Evolutionary conservation across 2,113 vertebrate genomes (phyloP), one percentile per base, ranked within the genome.

Genomic region (Lagopus leucura): DNA sequence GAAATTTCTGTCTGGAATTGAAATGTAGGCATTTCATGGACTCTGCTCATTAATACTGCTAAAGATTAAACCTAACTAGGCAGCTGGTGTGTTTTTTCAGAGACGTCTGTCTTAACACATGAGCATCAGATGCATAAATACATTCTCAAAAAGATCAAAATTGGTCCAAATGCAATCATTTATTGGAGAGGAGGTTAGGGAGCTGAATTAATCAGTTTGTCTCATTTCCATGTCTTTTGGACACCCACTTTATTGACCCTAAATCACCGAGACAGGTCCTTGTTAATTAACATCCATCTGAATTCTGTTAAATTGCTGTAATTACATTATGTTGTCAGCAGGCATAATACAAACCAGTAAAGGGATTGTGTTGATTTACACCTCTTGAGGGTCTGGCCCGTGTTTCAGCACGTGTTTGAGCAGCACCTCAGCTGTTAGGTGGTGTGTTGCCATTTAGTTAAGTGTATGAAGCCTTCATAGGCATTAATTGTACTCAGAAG

Each of bases 311-410:
- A 93, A 82, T 80, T 90, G 74, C 60, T 85, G 38, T 93, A 95
- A 96, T 93, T 85, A 13, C n/a, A 89, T 93, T 94, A 85, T 78
- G 58, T 32, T 92, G 74, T 91, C 92, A 93, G 84, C 63, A 93
- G 86, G 14, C 74, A 75, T 95, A 82, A 94, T 95, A 84, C 48
- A 93, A 66, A 13, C 34, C 34, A 70, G 66, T 79, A 82, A 78
- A 93, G 86, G 90, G 88, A 90, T 65, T 69, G 64, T 81, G 52
- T n/a, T 73, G 63, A 76, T 48, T 89, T 96, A 58, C n/a, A 76
- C 36, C 32, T 87, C 72, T 89, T 92, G n/a, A 50, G 64, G 34
- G 10, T 63, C 74, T 94, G 84, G 63, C 70, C 45, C 75, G 40
- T 45, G 74, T 84, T 95, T 93, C 48, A 85, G 66, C 38, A 60